Evolutionary conservation across 2,888 invertebrate species (phyloP).

Genomic region (Drosophila lacicola): DNA sequence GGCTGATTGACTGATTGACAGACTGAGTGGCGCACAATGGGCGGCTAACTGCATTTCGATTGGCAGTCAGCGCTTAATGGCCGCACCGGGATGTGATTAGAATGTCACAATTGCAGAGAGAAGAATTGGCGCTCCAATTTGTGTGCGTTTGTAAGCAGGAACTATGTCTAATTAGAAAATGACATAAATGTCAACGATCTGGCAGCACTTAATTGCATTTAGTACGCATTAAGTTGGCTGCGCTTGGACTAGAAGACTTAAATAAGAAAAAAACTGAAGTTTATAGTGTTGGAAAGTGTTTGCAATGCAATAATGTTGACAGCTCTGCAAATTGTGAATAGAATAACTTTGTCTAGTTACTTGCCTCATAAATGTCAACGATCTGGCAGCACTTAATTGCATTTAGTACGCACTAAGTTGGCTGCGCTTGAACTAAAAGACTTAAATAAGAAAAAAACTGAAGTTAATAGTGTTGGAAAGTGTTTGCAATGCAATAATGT

Average conservation of each 20-base stretch:
- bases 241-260: not conserved
- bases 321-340: slow-evolving; percentile 23
- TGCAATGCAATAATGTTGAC: too few species aligned
- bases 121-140: slow-evolving; percentile 25
- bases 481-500: too few species aligned
- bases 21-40: not conserved
- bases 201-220: slow-evolving; percentile 6
- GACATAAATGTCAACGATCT: not conserved
- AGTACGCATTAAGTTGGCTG: slow-evolving; percentile 32
- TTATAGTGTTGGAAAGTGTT: too few species aligned
- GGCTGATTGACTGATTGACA: not conserved
- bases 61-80: slow-evolving; percentile 1
- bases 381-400: too few species aligned
- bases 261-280: too few species aligned
- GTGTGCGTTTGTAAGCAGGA: not conserved
- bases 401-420: too few species aligned
- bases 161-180: slow-evolving; percentile 22
- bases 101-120: slow-evolving; percentile 18
- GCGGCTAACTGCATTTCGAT: slow-evolving; percentile 16
- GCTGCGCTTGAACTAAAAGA: too few species aligned
- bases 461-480: too few species aligned
- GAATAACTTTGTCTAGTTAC: slow-evolving; percentile 20
- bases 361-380: too few species aligned
- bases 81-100: slow-evolving; percentile 29
- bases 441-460: too few species aligned